Evolutionary conservation across 2,113 vertebrate species (phyloP), one percentile per base, ranked within the genome.

Genomic region (Cynocephalus volans): DNA sequence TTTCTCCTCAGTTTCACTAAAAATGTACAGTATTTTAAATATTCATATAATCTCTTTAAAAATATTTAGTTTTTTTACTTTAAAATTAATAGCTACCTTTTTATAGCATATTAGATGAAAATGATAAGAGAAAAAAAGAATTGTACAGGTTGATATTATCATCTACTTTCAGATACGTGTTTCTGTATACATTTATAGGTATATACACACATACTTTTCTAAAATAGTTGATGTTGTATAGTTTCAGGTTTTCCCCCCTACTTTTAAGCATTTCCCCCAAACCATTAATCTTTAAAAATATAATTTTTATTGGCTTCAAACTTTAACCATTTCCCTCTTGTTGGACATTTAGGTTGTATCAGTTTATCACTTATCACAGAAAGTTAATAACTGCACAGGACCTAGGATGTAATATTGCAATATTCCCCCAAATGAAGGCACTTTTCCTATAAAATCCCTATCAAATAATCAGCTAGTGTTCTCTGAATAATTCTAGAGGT

Each of bases 391-490:
- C 8, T 64, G 69, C 54, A 69, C 41, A 70, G 31, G 19, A 48
- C 54, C 24, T 48, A 73, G 0, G 13, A 31, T 56, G 3, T 36
- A 85, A 85, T 80, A 81, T 95, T 72, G n/a, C 41, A 90, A n/a
- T 52, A 31, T 56, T 52, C 10, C 41, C 62, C 62, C 33, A 50
- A 95, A 94, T 70, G 45, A 85, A 89, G 28, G 52, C 11, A 67
- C 0, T 67, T 79, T 84, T 69, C 36, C 72, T 56, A 54, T 73
- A 90, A 90, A 88, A 67, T 73, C 18, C 64, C 70, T 73, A 84
- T 33, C 86, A 83, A 96, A 69, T 65, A 72, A 73, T 48, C 93
- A 62, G 77, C 70, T 80, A 69, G 69, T 31, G 76, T 80, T 77
- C 70, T 21, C 24, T 67, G 70, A 93, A 70, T 54, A 81, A 84